Percentiles rank a stretch among this genome's conserved stretches.
Conservation (phyloP, 2,113 vertebrate genomes). For the Engystomops pustulosus region DNA sequence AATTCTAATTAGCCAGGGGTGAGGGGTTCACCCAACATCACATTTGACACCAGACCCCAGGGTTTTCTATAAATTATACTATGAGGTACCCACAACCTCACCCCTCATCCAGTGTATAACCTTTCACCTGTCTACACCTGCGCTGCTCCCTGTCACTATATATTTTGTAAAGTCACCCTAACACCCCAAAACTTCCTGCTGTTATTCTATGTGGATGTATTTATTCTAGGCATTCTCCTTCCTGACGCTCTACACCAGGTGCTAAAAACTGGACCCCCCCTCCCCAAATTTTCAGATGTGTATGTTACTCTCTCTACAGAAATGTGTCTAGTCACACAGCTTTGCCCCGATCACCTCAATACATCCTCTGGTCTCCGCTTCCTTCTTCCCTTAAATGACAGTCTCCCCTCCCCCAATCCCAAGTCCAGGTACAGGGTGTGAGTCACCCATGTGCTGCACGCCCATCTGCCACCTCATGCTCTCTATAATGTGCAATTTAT, state of each 20-base stretch:
- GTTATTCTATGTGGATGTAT: neutral
- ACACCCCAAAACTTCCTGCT: neutral
- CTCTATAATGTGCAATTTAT: neutral
- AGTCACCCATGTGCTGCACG: constrained; percentile 8
- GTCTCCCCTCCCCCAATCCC: constrained; percentile 31
- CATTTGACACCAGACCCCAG: neutral
- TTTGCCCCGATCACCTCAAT: constrained; percentile 1
- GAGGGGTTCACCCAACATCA: neutral
- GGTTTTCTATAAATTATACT: too few relatives aligned
- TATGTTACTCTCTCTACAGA: neutral
- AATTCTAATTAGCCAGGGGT: neutral
- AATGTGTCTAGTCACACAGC: neutral
- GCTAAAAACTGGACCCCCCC: neutral
- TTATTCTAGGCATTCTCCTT: neutral
- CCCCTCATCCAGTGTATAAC: neutral
- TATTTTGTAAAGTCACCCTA: neutral
- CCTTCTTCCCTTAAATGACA: neutral
- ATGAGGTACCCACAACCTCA: neutral
- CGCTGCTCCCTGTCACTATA: neutral
- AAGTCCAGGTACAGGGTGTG: constrained; percentile 28
- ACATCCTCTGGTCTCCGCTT: neutral
- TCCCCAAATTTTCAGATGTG: too few relatives aligned
- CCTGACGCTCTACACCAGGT: neutral
- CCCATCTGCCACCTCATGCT: neutral
- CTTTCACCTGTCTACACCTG: neutral